Evolutionary conservation across 1,140 invertebrate genomes (phyloP), one percentile per base, ranked within the genome.

Genomic region (Drosophila tristis): DNA sequence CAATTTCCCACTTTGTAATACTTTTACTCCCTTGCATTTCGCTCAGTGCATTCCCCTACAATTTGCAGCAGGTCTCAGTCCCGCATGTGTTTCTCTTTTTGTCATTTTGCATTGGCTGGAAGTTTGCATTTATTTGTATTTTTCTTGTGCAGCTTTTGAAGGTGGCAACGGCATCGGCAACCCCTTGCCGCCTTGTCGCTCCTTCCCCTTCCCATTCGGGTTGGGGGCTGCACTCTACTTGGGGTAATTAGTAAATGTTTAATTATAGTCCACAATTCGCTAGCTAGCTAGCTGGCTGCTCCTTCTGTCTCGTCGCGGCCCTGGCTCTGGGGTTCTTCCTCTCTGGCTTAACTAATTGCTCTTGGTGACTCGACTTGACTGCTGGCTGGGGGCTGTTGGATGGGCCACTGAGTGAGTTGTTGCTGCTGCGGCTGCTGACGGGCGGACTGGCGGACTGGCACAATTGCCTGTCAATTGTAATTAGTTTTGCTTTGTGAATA

Each of bases 381-480:
- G 20, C 20, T 20, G 20, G 20, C 20, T 20, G 20, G 48, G 39
- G 42, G 4, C 9, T 39, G 35, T 11, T 20, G 23, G 23, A 5
- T 39, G 55, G 29, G 47, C 63, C 39, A 25, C 72, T 58, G 74
- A 77, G 49, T 75, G 45, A 66, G 35, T 55, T 63, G 47, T 50
- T 35, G 50, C 49, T 20, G 23, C 56, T 7, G 43, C 11, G 16
- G 55, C 43, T 51, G 44, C 47, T 61, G 51, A 35, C 29, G 42
- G 59, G 23, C 29, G 47, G 49, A 25, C 70, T 82, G 59, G 23
- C 29, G 47, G 49, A 29, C 70, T 82, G 78, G 68, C 84, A 87
- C 81, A 86, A 82, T 86, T 89, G 79, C 87, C 86, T 90, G 85
- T 90, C 86, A 87, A 90, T 90, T 90, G 85, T 81, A 90, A 90